Evolutionary conservation across 2,797 vertebrate species (phyloP), one percentile per base, ranked within the genome.

Genomic region (Corythornis leucogaster): DNA sequence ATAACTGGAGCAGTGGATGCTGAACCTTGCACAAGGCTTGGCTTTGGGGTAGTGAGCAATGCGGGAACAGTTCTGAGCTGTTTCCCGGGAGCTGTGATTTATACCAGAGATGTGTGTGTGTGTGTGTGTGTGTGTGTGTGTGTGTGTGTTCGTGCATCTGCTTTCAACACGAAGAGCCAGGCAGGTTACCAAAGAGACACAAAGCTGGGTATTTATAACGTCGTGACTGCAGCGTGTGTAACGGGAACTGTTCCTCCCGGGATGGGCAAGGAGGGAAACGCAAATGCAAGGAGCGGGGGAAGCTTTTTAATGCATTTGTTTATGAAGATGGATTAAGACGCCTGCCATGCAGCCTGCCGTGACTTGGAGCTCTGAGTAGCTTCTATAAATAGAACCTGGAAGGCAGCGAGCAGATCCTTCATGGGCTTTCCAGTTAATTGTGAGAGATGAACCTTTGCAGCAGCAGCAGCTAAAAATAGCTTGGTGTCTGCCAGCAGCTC

Each of bases 341-440:
- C 79, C 55, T 2, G 30, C 69, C 6, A 38, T 89, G 94, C 76
- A 83, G 91, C 78, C 51, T 2, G 25, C 67, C 5, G 46, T 90
- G 95, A 87, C 87, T 92, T 38, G 80, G 54, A 94, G 74, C 79
- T 71, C 64, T 33, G 57, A 89, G 89, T 19, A 53, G 75, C 70
- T 95, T 87, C 96, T 96, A 76, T 94, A 97, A 96, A 96, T 93
- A 96, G 90, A 77, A 69, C 43, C 66, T 54, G 68, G 78, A 80
- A 95, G 91, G 90, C 85, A 86, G 82, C 0, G 2, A 69, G 84
- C 78, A 20, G 80, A 87, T 93, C 94, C 92, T 95, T 93, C 70
- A 38, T 86, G 76, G 76, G 71, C 62, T 94, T 96, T 97, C 96
- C 80, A 92, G 79, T 97, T 97, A 97, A 96, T 95, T 94, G 94